phyloP scores from a whole-genome alignment of 1,140 invertebrate species.

The Nasonia giraulti region DNA sequence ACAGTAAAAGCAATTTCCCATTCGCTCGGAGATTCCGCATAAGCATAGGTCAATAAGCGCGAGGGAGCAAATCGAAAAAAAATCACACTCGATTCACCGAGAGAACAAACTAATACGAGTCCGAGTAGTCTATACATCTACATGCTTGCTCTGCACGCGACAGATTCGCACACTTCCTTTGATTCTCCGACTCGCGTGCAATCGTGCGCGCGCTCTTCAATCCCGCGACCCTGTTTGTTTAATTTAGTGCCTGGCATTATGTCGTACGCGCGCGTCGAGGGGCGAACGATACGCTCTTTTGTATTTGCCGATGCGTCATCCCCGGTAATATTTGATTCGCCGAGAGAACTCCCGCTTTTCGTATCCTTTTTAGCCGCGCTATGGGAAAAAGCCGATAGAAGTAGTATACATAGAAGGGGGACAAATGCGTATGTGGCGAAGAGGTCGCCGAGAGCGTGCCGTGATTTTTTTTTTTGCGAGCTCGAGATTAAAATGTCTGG shows the following conservation, averaged over 20 bases:
- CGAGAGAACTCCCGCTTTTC: not conserved
- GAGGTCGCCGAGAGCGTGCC: not conserved
- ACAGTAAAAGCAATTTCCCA: not conserved
- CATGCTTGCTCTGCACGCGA: not conserved
- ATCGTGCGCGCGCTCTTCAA: not conserved
- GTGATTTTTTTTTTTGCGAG: conserved; percentile 7
- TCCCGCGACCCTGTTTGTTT: conserved; percentile 60
- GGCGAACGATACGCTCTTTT: not conserved
- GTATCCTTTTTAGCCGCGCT: conserved; percentile 6
- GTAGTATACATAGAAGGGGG: no score
- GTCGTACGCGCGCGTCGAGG: conserved; percentile 45
- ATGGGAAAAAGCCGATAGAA: conserved; percentile 27
- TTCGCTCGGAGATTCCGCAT: not conserved
- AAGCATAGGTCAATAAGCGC: conserved; percentile 1
- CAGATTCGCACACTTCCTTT: not conserved
- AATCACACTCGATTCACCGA: not conserved
- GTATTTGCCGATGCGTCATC: conserved; percentile 38
- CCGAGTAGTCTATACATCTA: not conserved
- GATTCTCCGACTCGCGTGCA: no score
- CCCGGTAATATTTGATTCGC: conserved; percentile 15
- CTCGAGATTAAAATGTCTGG: conserved; percentile 26
- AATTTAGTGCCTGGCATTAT: conserved; percentile 62
- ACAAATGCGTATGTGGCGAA: not conserved
- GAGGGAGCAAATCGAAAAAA: not conserved
- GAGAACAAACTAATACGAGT: not conserved